Conservation (phyloP, 2,797 vertebrate species). For the Tangara arthus region DNA sequence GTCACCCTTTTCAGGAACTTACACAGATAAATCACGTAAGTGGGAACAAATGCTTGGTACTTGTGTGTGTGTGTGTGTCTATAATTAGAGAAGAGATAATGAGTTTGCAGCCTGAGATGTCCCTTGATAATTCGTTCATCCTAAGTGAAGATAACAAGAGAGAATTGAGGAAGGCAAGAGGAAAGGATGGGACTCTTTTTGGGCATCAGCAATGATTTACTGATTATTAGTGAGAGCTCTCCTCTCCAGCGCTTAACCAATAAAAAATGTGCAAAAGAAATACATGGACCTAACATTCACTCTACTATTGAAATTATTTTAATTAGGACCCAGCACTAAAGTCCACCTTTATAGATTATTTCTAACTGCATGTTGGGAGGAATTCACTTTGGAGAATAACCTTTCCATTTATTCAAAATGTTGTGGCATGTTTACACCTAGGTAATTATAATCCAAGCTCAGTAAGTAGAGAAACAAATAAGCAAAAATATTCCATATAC, state of each 20-base stretch:
- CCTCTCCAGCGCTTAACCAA: background rate
- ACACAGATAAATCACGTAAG: background rate
- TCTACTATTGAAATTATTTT: background rate
- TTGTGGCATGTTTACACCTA: background rate
- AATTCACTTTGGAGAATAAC: background rate
- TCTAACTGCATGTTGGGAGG: background rate
- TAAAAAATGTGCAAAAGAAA: background rate
- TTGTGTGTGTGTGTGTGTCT: background rate
- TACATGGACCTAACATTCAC: background rate
- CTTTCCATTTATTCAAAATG: background rate
- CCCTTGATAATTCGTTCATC: background rate
- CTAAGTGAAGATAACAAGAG: background rate
- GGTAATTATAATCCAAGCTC: background rate
- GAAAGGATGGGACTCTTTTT: background rate
- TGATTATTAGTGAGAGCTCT: background rate
- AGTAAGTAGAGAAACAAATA: background rate
- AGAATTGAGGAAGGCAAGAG: background rate
- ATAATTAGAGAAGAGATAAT: constrained; percentile 21
- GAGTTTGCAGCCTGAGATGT: background rate
- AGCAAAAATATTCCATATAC: background rate
- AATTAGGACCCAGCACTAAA: background rate
- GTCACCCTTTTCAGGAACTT: background rate
- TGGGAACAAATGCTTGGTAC: background rate
- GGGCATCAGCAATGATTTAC: background rate
- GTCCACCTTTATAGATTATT: background rate